These are phyloP conservation scores for Chanos chanos DNA, from an alignment of 2,797 vertebrate genomes.

Conservation along the genomic window DNA sequence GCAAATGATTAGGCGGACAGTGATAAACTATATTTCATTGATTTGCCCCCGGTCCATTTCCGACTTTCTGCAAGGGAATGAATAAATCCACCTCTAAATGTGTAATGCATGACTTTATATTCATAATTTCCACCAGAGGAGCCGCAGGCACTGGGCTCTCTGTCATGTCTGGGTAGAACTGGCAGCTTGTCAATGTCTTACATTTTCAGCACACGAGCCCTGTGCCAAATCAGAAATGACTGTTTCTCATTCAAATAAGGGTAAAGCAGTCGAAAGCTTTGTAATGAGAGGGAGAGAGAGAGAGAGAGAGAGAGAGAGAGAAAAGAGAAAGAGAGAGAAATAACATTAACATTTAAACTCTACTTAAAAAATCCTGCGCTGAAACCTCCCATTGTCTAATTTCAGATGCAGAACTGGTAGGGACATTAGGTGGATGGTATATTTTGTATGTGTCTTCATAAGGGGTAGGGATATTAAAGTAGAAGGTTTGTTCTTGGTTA, in stretches of 20 bases:
- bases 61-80: slow-evolving; percentile 70
- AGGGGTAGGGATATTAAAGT: too few relatives aligned
- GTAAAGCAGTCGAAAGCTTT: slow-evolving; percentile 58
- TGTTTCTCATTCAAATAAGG: slow-evolving; percentile 71
- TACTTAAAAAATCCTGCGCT: too few relatives aligned
- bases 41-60: slow-evolving; percentile 74
- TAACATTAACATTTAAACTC: too few relatives aligned
- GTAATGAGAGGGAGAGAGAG: slow-evolving; percentile 59
- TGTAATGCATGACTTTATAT: slow-evolving; percentile 77
- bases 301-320: neutral
- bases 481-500: too few relatives aligned
- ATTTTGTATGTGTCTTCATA: too few relatives aligned
- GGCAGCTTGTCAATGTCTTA: slow-evolving; percentile 63
- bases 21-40: slow-evolving; percentile 77
- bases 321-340: too few relatives aligned
- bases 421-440: too few relatives aligned
- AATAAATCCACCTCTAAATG: slow-evolving; percentile 75
- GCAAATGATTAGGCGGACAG: slow-evolving; percentile 78
- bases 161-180: slow-evolving; percentile 53
- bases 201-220: slow-evolving; percentile 56
- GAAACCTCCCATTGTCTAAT: slow-evolving; percentile 18
- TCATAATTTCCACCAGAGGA: slow-evolving; percentile 69
- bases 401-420: too few relatives aligned
- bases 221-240: slow-evolving; percentile 65
- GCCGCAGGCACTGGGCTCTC: slow-evolving; percentile 58